These are phyloP conservation scores for Sorex araneus DNA, from an alignment of 2,113 vertebrate species.

Conservation along the genomic window DNA sequence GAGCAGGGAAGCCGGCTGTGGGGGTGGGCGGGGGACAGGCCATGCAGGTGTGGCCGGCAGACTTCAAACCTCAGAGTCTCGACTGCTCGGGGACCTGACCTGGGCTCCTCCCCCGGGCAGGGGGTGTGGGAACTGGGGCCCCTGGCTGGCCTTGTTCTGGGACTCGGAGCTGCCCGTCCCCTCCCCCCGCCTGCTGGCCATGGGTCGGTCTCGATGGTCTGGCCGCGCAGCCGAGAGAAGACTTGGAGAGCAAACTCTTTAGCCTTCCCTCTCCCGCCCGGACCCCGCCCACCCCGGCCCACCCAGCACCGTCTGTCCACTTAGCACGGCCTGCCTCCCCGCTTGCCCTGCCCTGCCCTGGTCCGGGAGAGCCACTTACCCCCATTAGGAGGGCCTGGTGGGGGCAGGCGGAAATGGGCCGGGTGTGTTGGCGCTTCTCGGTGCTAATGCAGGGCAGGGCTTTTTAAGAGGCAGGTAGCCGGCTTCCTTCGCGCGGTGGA, in stretches of 20 bases:
- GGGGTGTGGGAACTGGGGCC: not conserved
- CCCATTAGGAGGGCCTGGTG: conserved; percentile 75
- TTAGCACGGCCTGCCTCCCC: conserved; percentile 39
- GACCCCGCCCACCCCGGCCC: too few relatives aligned
- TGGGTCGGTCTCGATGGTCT: too few relatives aligned
- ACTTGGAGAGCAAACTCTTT: too few relatives aligned
- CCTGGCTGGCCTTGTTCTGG: not conserved
- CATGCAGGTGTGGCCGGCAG: not conserved
- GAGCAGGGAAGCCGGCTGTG: not conserved
- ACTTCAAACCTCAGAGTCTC: not conserved
- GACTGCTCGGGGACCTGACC: not conserved
- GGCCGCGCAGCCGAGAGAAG: too few relatives aligned
- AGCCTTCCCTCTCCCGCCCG: not conserved
- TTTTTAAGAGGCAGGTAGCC: conserved; percentile 82
- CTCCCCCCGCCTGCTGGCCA: not conserved
- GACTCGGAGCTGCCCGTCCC: not conserved
- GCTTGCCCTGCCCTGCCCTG: conserved; percentile 64
- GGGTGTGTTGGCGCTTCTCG: conserved; percentile 70
- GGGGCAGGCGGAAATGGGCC: conserved; percentile 70
- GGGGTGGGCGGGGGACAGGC: not conserved
- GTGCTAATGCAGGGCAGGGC: conserved; percentile 80
- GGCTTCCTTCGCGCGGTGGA: conserved; percentile 71
- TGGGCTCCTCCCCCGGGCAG: not conserved
- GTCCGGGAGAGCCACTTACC: conserved; percentile 82
- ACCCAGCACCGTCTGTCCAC: conserved; percentile 25